A percentile compares a stretch with the other conserved stretches of the same genome.
phyloP scores from a whole-genome alignment of 2,113 vertebrate species.

The Theristicus caerulescens region DNA sequence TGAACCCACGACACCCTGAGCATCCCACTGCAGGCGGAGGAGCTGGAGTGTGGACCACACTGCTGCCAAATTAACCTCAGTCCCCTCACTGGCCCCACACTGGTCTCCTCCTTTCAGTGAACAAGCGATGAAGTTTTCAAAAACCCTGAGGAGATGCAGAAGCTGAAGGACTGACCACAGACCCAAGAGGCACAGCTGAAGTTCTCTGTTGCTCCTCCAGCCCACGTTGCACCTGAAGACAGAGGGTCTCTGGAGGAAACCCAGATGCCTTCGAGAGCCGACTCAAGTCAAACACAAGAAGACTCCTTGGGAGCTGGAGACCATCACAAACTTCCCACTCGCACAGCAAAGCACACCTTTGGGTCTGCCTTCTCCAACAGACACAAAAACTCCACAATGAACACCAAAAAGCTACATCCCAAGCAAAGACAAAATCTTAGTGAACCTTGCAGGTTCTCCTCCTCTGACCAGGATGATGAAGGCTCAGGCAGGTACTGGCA shows the following conservation, averaged over 20 bases:
- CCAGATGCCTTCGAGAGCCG: background rate
- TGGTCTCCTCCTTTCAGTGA: background rate
- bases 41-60: background rate
- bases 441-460: background rate
- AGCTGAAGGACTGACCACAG: background rate
- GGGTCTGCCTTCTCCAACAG: background rate
- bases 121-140: background rate
- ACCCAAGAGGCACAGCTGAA: background rate
- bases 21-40: background rate
- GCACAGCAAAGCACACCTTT: background rate
- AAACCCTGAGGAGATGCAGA: background rate
- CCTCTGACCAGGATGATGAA: background rate
- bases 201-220: background rate
- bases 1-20: background rate
- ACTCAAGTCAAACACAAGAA: background rate
- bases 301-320: background rate
- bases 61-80: background rate
- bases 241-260: background rate
- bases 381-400: background rate
- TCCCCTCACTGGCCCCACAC: background rate
- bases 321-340: background rate
- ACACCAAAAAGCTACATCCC: background rate
- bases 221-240: background rate
- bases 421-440: background rate
- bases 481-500: background rate